These are phyloP conservation scores for Leucopternis melanops DNA, from an alignment of 2,113 vertebrate species.

Conservation along the genomic window DNA sequence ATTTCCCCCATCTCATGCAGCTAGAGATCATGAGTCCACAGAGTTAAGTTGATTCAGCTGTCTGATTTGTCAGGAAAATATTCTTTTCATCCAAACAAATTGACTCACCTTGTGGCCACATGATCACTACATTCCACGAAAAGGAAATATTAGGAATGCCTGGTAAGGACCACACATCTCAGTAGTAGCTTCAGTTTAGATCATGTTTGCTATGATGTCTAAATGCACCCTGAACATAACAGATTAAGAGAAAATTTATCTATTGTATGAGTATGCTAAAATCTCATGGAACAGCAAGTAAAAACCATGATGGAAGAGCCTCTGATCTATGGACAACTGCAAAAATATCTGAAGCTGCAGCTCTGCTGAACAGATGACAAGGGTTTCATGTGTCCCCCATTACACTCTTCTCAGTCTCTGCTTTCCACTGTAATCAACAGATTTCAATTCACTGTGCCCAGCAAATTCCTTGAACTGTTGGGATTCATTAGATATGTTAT, in stretches of 20 bases:
- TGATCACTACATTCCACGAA: background rate
- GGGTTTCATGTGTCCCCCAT: conserved; percentile 15
- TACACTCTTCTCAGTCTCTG: background rate
- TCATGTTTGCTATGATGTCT: background rate
- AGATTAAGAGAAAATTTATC: background rate
- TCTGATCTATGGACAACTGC: background rate
- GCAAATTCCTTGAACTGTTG: conserved; percentile 22
- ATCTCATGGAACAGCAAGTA: background rate
- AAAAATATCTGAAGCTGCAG: background rate
- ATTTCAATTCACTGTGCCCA: background rate
- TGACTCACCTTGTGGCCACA: background rate
- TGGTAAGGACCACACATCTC: background rate
- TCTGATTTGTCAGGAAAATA: background rate
- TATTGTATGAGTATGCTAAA: background rate
- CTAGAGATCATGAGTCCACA: background rate
- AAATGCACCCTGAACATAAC: background rate
- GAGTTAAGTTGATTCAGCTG: background rate
- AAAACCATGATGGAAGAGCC: background rate
- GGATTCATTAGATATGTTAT: background rate
- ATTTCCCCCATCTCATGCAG: background rate
- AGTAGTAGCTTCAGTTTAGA: background rate
- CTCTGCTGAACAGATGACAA: conserved; percentile 15
- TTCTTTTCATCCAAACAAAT: background rate
- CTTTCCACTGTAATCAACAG: background rate
- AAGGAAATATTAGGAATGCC: background rate